Conservation (phyloP, 2,797 vertebrate genomes). For the Sandelia bainsii region DNA sequence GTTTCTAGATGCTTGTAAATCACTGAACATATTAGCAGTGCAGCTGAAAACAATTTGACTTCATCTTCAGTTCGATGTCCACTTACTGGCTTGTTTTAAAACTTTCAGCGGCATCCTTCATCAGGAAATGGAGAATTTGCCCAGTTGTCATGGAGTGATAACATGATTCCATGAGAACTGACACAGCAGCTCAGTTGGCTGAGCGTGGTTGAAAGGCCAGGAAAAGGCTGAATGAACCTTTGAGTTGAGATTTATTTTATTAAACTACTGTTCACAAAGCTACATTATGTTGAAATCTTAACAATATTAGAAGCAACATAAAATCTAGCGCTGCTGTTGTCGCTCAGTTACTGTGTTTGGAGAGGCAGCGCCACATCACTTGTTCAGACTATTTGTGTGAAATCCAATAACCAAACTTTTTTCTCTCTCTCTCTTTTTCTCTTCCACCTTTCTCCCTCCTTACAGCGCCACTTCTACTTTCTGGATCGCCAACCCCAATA, state of each 20-base stretch:
- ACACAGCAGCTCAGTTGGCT: too few relatives aligned
- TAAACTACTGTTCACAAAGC: too few relatives aligned
- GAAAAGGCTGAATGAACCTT: too few relatives aligned
- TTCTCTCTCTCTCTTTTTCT: background rate
- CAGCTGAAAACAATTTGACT: background rate
- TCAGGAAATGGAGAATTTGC: background rate
- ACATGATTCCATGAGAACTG: too few relatives aligned
- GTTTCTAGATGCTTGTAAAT: background rate
- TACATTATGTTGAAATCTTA: too few relatives aligned
- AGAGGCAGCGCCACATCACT: background rate
- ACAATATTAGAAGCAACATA: too few relatives aligned
- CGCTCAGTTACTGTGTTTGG: background rate
- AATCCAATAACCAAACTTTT: slow-evolving; percentile 26
- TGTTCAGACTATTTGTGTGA: background rate
- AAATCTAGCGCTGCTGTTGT: background rate
- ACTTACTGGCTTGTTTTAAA: too few relatives aligned
- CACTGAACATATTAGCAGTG: background rate
- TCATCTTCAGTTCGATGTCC: too few relatives aligned
- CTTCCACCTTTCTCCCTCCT: slow-evolving; percentile 33
- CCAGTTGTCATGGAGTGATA: too few relatives aligned
- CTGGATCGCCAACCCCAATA: slow-evolving; percentile 97
- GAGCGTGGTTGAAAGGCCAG: too few relatives aligned
- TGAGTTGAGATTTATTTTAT: too few relatives aligned
- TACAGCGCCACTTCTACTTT: slow-evolving; percentile 93
- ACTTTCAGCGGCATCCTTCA: background rate